A percentile compares a stretch with the other conserved stretches of the same genome.
phyloP scores from a whole-genome alignment of 2,113 vertebrate species.

The Perca schrenkii region DNA sequence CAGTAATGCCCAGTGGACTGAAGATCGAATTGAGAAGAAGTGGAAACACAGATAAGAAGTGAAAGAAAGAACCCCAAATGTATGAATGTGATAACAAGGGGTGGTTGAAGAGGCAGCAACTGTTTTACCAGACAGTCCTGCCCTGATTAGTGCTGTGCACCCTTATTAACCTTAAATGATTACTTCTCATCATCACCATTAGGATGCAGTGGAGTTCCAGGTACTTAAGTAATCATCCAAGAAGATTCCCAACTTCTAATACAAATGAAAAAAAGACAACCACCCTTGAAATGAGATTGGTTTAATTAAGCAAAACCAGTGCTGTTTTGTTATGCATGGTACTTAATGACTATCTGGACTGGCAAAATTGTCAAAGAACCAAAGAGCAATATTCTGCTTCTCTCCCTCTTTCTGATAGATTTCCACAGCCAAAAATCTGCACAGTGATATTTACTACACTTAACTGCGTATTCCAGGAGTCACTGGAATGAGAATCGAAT shows the following conservation, averaged over 20 bases:
- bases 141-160: constrained; percentile 63
- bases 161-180: constrained; percentile 77
- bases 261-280: constrained; percentile 43
- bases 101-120: constrained; percentile 38
- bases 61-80: background rate
- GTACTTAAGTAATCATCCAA: constrained; percentile 63
- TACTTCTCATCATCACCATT: constrained; percentile 65
- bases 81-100: background rate
- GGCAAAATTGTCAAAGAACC: constrained; percentile 31
- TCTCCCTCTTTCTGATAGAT: constrained; percentile 9
- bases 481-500: constrained; percentile 45
- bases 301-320: constrained; percentile 42
- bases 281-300: constrained; percentile 30
- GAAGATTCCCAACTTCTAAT: constrained; percentile 47
- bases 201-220: constrained; percentile 57
- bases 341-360: constrained; percentile 33
- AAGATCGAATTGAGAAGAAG: constrained; percentile 14
- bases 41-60: background rate
- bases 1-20: constrained; percentile 6
- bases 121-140: constrained; percentile 27
- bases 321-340: constrained; percentile 20
- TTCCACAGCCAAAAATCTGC: constrained; percentile 37
- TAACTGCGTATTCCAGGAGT: constrained; percentile 48
- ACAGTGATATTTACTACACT: constrained; percentile 44
- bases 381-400: constrained; percentile 4